Evolutionary conservation across 2,888 invertebrate genomes (phyloP).

Genomic region (Lithophane ornitopus): DNA sequence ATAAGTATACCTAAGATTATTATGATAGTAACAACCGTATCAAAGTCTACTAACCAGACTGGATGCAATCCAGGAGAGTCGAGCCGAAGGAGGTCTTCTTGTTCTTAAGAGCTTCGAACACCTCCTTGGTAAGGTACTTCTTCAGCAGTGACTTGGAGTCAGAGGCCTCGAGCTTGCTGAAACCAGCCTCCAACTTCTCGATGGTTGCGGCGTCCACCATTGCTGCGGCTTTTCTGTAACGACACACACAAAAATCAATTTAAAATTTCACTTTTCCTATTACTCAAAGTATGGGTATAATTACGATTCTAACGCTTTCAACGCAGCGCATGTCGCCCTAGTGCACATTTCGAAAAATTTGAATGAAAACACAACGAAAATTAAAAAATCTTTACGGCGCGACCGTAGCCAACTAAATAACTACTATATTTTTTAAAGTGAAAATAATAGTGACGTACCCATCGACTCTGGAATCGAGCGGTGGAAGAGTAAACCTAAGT

Average conservation of each 20-base stretch:
- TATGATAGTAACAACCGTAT: not conserved
- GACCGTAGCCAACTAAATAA: conserved; percentile 42
- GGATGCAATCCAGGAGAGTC: conserved; percentile 97
- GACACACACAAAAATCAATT: conserved; percentile 53
- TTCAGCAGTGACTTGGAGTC: conserved; percentile 99
- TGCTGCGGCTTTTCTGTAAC: conserved; percentile 93
- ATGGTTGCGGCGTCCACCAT: conserved; percentile 98
- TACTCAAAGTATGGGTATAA: conserved; percentile 52
- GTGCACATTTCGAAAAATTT: conserved; percentile 82
- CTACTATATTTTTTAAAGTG: conserved; percentile 66
- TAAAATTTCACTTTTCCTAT: conserved; percentile 39
- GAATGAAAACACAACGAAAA: conserved; percentile 41
- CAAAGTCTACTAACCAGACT: conserved; percentile 93
- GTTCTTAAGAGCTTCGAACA: conserved; percentile 97
- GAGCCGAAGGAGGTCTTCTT: conserved; percentile 98
- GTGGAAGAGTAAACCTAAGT: conserved; percentile 69
- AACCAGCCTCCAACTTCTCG: conserved; percentile 97
- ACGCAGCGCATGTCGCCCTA: conserved; percentile 87
- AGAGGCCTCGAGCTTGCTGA: conserved; percentile 95
- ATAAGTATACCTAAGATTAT: not conserved
- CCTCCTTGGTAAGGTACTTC: conserved; percentile 97
- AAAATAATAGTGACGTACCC: conserved; percentile 81
- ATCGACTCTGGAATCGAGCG: conserved; percentile 73
- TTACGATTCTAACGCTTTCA: conserved; percentile 85
- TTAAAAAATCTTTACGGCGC: conserved; percentile 19